Evolutionary conservation across 2,113 vertebrate species (phyloP), one percentile per base, ranked within the genome.

Genomic region (Thalassoma bifasciatum): DNA sequence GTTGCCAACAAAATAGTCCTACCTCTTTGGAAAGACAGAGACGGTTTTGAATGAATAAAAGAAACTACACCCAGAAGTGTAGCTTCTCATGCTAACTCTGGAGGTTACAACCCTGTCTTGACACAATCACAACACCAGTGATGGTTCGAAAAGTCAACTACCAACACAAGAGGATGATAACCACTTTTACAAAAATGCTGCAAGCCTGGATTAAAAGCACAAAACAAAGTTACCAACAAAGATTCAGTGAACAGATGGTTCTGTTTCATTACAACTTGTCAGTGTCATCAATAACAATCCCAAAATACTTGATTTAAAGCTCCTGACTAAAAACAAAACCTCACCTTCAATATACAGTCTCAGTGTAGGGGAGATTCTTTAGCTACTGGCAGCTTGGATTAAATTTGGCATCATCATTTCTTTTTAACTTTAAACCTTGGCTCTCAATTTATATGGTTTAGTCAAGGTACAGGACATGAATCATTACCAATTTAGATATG

Each of bases 1-100:
- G 74, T 91, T 88, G 89, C 90, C 89, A 93, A 89, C 83, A 76
- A 82, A 87, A 73, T 86, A 81, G 85, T 88, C 80, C 92, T 93
- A 92, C 89, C 90, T 94, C 90, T 85, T 88, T 85, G 59, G 72
- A 88, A 77, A 69, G 65, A 75, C 63, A 74, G 76, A 77, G 49
- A 60, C 60, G 38, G 8, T 66, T 2, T 36, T 30, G 3, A 6
- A 30, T 30, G 40, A 37, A 75, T 54, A 38, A 49, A 53, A 24
- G 17, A 30, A 58, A 12, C 22, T 44, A 10, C 40, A 34, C 49
- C 58, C 21, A 40, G 23, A 60, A 23, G 44, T 57, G 40, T 26
- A 44, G 46, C 23, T 52, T 58, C n/a, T 67, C 24, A 23, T 24
- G 40, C 16, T 56, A 51, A 66, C 46, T 23, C 52, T 56, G 37